Percentiles rank a stretch among this genome's conserved stretches.
Evolutionary conservation across 2,797 vertebrate genomes (phyloP).

Genomic region (Amazona finschi): DNA sequence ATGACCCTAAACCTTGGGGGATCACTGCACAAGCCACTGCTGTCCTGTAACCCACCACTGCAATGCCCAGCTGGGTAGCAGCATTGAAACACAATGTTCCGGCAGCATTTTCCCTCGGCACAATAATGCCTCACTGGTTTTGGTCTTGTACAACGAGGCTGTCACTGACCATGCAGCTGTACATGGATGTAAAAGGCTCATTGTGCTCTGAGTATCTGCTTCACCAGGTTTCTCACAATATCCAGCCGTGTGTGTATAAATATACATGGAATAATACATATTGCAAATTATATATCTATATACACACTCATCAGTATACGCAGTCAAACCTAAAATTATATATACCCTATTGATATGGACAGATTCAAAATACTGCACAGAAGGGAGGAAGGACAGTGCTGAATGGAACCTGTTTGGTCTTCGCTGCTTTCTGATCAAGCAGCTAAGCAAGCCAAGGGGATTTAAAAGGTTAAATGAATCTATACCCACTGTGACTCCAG

Average conservation of each 20-base stretch:
- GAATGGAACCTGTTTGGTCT: fast-evolving
- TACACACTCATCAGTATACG: neutral
- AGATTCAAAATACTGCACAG: fast-evolving
- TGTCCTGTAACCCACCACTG: fast-evolving
- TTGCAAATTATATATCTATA: neutral
- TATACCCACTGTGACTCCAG: neutral
- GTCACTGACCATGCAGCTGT: neutral
- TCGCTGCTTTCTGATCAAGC: fast-evolving
- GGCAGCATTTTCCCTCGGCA: neutral
- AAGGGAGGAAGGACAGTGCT: neutral
- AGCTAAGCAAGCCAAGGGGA: neutral
- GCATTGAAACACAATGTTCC: fast-evolving
- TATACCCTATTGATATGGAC: fast-evolving
- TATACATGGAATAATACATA: fast-evolving
- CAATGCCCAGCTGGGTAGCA: neutral
- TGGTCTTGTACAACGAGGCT: neutral
- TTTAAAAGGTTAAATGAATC: neutral
- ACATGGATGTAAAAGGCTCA: fast-evolving
- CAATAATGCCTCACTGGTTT: neutral
- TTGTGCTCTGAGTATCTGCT: fast-evolving
- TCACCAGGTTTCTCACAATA: neutral
- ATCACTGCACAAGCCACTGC: fast-evolving
- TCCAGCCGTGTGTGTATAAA: neutral
- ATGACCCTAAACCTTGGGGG: neutral
- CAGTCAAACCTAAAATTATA: neutral